Base-by-base conservation (phyloP, 30 jellyfish, hydroid and myxozoan species). In the Turritopsis dohrnii region DNA sequence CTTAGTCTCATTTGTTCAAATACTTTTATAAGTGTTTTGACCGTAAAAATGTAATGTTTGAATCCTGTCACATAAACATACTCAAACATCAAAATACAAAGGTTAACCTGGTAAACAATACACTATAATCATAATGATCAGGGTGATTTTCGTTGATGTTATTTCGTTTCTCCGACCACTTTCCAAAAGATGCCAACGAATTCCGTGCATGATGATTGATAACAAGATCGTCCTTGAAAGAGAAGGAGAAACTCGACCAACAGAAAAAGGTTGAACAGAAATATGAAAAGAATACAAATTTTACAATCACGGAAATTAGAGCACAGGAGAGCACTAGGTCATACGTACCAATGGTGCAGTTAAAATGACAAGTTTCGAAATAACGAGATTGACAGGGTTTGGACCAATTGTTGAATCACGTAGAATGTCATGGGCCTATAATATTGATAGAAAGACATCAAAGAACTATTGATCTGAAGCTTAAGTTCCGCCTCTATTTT, bases 341-440 rank as follows among this genome's bases (percentile, higher is more conserved):
- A 54, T 16, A 54, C 22, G n/a, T 82, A 93, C 98, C 98, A 88
- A 95, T 16, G 95, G 90, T 16, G 98, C 86, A 8, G 96, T 93
- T 17, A 93, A 75, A 31, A 93, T 82, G 30, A 83, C 92, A 22
- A 93, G 24, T 65, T 93, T 93, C 20, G 83, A 86, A 16, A 93
- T 72, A 65, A 93, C 93, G 77, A 93, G 77, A 54, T 88, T 93
- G 52, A 93, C 77, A 7, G 98, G 52, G 83, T 88, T 80, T 16
- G 93, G 93, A 1, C 98, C 98, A 80, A 93, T 93, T 24, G 96
- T 88, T 66, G 98, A 82, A 81, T 93, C 98, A 74, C 92, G 30
- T 54, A 93, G 81, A 18, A 93, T 88, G 53, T 81, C 94, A 79
- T 88, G 96, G 4, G 98, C 96, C 98, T 93, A 28, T 28, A 52